These are phyloP conservation scores for Seriola quinqueradiata DNA, from an alignment of 2,113 vertebrate genomes.

Conservation along the genomic window DNA sequence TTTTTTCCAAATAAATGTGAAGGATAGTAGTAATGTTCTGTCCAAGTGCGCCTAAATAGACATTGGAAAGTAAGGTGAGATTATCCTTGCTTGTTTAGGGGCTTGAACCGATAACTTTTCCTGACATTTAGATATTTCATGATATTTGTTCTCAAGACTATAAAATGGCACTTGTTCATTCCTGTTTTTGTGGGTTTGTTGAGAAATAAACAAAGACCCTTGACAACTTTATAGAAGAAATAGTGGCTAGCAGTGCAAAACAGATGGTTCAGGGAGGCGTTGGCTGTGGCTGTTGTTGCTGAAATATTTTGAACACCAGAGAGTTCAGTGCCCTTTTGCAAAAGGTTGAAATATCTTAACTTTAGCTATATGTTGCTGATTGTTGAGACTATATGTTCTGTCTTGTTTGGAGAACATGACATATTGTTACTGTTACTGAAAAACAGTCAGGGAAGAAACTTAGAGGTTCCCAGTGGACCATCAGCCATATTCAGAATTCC, in stretches of 20 bases:
- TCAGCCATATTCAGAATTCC: slow-evolving; percentile 20
- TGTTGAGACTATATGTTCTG: background rate
- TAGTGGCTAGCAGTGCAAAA: background rate
- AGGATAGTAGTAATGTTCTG: background rate
- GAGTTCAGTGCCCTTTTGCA: background rate
- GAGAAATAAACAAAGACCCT: background rate
- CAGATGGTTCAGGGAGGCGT: background rate
- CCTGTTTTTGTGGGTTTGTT: background rate
- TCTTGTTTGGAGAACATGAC: background rate
- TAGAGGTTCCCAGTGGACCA: background rate
- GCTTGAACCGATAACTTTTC: no score
- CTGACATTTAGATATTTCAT: no score
- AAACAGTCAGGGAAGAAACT: background rate
- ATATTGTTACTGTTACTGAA: background rate
- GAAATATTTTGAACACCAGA: background rate
- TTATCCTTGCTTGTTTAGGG: no score
- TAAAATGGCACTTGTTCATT: background rate
- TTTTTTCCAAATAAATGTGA: background rate
- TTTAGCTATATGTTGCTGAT: slow-evolving; percentile 1
- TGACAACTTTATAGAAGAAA: background rate
- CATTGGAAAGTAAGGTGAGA: no score
- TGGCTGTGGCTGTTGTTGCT: background rate
- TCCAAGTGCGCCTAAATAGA: no score
- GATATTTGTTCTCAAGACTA: no score
- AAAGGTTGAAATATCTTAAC: slow-evolving; percentile 4